These are phyloP conservation scores for Chrysopilus asiliformis DNA, from an alignment of 2,888 invertebrate species.

Conservation along the genomic window DNA sequence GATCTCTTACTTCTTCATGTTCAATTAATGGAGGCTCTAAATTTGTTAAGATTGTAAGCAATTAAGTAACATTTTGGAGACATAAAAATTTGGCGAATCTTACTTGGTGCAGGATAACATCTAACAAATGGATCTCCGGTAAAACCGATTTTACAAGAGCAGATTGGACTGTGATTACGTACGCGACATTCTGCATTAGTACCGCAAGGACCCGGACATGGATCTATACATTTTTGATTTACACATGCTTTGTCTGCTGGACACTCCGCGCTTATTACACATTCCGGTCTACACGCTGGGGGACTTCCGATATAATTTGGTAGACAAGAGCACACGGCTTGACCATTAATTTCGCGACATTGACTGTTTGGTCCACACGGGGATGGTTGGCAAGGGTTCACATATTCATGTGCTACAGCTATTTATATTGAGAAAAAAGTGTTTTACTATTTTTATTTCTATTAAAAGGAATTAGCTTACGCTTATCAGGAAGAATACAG, in stretches of 20 bases:
- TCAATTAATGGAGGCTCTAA: conserved; percentile 21
- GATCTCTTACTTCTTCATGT: conserved; percentile 37
- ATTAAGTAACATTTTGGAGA: conserved; percentile 59
- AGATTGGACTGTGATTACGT: conserved; percentile 65
- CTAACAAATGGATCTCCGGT: conserved; percentile 63
- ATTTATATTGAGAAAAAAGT: too few species aligned
- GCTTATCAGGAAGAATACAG: conserved; percentile 36
- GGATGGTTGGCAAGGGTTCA: conserved; percentile 52
- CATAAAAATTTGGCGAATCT: conserved; percentile 32
- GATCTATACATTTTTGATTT: conserved; percentile 62
- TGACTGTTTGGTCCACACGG: conserved; percentile 66
- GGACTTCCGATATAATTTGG: conserved; percentile 59
- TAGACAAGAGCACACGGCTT: conserved; percentile 63
- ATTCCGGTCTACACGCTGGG: conserved; percentile 65
- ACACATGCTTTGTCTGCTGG: conserved; percentile 56
- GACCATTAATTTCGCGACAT: conserved; percentile 54
- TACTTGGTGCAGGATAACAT: conserved; percentile 41
- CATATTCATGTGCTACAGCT: conserved; percentile 29
- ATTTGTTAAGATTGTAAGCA: conserved; percentile 57
- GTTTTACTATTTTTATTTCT: too few species aligned
- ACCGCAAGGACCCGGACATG: conserved; percentile 57
- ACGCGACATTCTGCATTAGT: conserved; percentile 59
- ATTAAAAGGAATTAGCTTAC: conserved; percentile 40
- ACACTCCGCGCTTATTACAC: conserved; percentile 65
- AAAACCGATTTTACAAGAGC: conserved; percentile 53